Percentiles rank a stretch among this genome's conserved stretches.
Evolutionary conservation across 2,113 vertebrate species (phyloP).

Genomic region (Melospiza melodia): DNA sequence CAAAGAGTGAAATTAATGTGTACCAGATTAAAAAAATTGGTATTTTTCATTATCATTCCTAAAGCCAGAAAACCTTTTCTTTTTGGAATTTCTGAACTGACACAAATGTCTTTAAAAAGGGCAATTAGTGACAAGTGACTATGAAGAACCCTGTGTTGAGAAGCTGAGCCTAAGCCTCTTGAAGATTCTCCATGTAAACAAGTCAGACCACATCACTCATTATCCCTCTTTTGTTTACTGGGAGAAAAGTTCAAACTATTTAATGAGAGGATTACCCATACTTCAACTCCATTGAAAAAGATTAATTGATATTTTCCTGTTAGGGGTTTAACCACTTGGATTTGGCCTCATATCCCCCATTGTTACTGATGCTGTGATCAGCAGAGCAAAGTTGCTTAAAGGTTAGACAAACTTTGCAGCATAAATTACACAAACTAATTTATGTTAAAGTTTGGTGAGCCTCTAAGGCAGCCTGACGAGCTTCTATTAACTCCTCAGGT

Average conservation of each 20-base stretch:
- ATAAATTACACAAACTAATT: constrained; percentile 73
- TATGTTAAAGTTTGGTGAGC: constrained; percentile 55
- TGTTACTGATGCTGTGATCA: constrained; percentile 80
- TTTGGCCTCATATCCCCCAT: constrained; percentile 73
- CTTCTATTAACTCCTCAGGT: constrained; percentile 22
- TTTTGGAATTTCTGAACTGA: constrained; percentile 69
- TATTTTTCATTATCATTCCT: constrained; percentile 41
- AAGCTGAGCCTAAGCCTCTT: constrained; percentile 85
- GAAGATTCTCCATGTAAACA: constrained; percentile 88
- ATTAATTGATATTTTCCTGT: constrained; percentile 96
- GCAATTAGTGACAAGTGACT: constrained; percentile 85
- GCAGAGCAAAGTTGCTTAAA: constrained; percentile 77
- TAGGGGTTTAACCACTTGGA: constrained; percentile 80
- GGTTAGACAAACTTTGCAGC: constrained; percentile 77
- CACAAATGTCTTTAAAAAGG: constrained; percentile 84
- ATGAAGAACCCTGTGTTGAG: constrained; percentile 81
- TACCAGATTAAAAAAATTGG: constrained; percentile 46
- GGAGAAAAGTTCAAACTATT: constrained; percentile 85
- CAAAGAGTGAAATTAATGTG: neutral
- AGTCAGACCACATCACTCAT: constrained; percentile 84
- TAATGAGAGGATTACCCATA: constrained; percentile 91
- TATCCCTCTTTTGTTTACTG: constrained; percentile 86
- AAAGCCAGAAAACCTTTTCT: constrained; percentile 60
- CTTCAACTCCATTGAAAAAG: constrained; percentile 86
- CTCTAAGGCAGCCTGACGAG: constrained; percentile 29